Evolutionary conservation across 2,113 vertebrate genomes (phyloP).

Genomic region (Symphodus melops): DNA sequence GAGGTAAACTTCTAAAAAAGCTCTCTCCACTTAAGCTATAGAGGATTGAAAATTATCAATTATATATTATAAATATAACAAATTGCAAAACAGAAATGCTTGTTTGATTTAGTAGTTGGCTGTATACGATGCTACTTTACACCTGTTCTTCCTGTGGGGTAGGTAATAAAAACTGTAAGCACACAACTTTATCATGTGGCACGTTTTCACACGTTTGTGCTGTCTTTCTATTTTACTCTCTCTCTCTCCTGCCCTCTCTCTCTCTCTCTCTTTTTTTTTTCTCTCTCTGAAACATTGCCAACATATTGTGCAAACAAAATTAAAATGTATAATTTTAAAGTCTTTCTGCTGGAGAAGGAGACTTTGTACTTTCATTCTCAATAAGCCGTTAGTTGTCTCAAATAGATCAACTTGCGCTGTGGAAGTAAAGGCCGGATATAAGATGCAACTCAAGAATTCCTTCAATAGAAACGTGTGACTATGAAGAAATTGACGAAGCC

Average conservation of each 20-base stretch:
- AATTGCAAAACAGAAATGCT: not conserved
- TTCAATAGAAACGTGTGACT: not conserved
- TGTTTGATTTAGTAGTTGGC: not conserved
- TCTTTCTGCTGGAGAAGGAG: conserved; percentile 33
- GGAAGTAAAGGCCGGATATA: not conserved
- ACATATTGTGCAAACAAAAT: conserved; percentile 37
- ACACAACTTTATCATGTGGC: not conserved
- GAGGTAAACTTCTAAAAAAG: not conserved
- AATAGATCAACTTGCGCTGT: conserved; percentile 50
- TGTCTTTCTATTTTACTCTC: conserved; percentile 8
- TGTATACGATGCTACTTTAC: not conserved
- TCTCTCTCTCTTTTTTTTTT: not conserved
- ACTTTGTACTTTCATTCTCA: conserved; percentile 19
- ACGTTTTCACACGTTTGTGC: conserved; percentile 35
- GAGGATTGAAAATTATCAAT: conserved; percentile 22
- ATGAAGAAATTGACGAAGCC: conserved; percentile 39
- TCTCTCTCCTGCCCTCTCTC: not conserved
- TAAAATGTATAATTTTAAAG: conserved; percentile 50
- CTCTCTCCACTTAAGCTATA: not conserved
- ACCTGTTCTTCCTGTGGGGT: not conserved
- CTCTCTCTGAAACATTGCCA: not conserved
- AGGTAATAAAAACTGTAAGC: not conserved
- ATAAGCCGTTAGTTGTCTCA: conserved; percentile 61
- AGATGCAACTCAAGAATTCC: too few relatives aligned
- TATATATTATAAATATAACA: not conserved